Percentiles rank a stretch among this genome's conserved stretches.
Conservation (phyloP, 2,888 invertebrate species). For the Diaprepes abbreviatus region DNA sequence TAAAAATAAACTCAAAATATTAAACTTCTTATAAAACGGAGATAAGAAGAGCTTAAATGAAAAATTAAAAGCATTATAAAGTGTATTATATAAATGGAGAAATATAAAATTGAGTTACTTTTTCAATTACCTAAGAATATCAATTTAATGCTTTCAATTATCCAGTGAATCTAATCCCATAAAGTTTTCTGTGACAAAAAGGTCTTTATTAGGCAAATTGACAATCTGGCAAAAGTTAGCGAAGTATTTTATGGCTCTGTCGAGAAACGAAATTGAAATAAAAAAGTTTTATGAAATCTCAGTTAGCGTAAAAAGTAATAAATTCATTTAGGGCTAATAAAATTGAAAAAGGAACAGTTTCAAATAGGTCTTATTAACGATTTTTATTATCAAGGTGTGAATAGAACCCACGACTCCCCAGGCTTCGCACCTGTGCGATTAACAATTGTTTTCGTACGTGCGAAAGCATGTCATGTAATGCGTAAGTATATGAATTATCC, state of each 20-base stretch:
- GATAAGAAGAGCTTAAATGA: too few relatives aligned
- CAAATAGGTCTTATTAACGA: too few relatives aligned
- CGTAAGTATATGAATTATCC: too few relatives aligned
- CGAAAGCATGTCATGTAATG: too few relatives aligned
- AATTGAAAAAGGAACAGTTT: neutral
- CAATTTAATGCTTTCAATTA: slow-evolving; percentile 14
- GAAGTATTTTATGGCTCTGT: slow-evolving; percentile 3
- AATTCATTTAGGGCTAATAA: neutral
- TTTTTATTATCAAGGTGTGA: too few relatives aligned
- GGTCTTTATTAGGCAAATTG: slow-evolving; percentile 10
- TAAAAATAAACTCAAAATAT: too few relatives aligned
- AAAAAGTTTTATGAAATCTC: neutral
- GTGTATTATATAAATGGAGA: slow-evolving; percentile 9
- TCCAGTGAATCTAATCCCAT: slow-evolving; percentile 8
- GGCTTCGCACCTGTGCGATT: too few relatives aligned
- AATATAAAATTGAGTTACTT: slow-evolving; percentile 11
- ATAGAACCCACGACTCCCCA: too few relatives aligned
- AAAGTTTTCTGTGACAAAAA: slow-evolving; percentile 7
- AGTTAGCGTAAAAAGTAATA: neutral
- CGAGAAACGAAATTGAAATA: slow-evolving; percentile 2
- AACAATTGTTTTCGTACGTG: too few relatives aligned
- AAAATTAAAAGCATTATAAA: neutral
- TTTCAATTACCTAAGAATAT: slow-evolving; percentile 12
- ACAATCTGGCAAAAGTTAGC: slow-evolving; percentile 12
- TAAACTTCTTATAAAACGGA: too few relatives aligned